Conservation (phyloP, 2,888 invertebrate genomes). For the Lepidocyrtoides sp. region DNA sequence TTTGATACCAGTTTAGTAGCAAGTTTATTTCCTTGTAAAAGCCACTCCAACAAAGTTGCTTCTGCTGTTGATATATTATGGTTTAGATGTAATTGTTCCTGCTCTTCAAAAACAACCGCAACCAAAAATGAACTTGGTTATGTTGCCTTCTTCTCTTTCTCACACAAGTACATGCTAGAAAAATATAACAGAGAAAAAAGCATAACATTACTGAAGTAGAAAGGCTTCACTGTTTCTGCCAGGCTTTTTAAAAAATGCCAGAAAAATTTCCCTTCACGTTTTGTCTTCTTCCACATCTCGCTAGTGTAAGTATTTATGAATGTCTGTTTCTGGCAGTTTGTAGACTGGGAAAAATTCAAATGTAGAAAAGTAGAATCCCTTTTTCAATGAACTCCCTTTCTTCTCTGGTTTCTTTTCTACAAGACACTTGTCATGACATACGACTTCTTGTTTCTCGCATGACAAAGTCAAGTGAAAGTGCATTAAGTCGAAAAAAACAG, state of each 20-base stretch:
- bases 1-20: not conserved
- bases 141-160: not conserved
- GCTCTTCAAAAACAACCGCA: constrained; percentile 56
- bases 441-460: constrained; percentile 75
- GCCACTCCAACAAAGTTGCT: not conserved
- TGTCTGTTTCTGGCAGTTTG: constrained; percentile 72
- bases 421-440: constrained; percentile 70
- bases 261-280: constrained; percentile 1
- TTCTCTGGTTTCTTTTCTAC: constrained; percentile 6
- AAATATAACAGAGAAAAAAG: not conserved
- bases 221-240: constrained; percentile 21
- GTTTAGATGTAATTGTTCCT: constrained; percentile 60
- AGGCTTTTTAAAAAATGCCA: constrained; percentile 23
- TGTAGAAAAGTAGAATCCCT: constrained; percentile 23
- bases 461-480: constrained; percentile 78
- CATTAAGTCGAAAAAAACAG: constrained; percentile 65
- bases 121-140: constrained; percentile 41
- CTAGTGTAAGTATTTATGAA: constrained; percentile 64
- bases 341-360: constrained; percentile 73
- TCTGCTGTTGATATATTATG: constrained; percentile 52
- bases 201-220: not conserved
- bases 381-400: not conserved
- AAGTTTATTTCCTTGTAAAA: constrained; percentile 22
- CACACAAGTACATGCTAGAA: not conserved
- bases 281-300: constrained; percentile 18